phyloP scores from a whole-genome alignment of 2,888 invertebrate species.

The Apamea epomidion region DNA sequence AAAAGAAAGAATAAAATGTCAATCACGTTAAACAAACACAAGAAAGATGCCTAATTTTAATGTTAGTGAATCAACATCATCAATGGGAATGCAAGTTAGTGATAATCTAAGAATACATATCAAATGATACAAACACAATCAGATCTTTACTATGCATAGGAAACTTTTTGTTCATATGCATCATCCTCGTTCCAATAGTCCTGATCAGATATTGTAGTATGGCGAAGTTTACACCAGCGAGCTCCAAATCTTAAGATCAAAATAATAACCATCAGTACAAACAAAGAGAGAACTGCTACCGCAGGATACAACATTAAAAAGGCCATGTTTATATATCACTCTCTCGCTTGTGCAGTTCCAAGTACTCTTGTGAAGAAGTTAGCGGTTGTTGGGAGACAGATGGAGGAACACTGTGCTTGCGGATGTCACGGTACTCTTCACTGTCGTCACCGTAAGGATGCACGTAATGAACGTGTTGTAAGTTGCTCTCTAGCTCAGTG shows the following conservation, averaged over 20 bases:
- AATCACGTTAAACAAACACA: neutral
- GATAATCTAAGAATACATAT: constrained; percentile 9
- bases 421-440: constrained; percentile 76
- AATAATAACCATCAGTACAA: constrained; percentile 94
- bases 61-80: constrained; percentile 38
- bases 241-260: constrained; percentile 93
- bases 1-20: neutral
- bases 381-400: constrained; percentile 84
- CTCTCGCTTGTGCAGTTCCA: constrained; percentile 94
- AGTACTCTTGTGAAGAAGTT: constrained; percentile 88
- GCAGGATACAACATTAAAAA: constrained; percentile 95
- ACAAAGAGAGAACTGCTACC: constrained; percentile 93
- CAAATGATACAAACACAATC: neutral
- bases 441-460: constrained; percentile 73
- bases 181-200: constrained; percentile 92
- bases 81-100: neutral
- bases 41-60: constrained; percentile 3
- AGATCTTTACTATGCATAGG: constrained; percentile 85
- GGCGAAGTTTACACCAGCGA: constrained; percentile 92
- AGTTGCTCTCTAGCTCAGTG: constrained; percentile 92
- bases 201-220: constrained; percentile 92
- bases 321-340: constrained; percentile 95
- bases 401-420: constrained; percentile 74
- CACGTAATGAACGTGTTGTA: constrained; percentile 77
- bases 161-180: constrained; percentile 92